These are phyloP conservation scores for Halcyon leucocephala DNA, from an alignment of 2,797 vertebrate species.

Conservation along the genomic window DNA sequence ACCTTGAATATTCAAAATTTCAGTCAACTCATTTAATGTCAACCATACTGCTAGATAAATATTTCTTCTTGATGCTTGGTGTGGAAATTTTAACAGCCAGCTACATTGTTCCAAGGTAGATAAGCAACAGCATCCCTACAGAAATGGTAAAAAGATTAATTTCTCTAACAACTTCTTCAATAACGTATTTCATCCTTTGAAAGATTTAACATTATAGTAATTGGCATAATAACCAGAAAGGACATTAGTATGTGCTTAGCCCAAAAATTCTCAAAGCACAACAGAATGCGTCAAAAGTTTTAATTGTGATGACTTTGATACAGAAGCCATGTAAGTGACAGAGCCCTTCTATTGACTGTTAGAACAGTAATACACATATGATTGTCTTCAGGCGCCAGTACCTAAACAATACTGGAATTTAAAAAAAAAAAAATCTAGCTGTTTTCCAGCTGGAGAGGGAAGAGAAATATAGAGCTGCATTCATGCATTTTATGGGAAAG, in stretches of 20 bases:
- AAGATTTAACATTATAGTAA: slow-evolving; percentile 74
- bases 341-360: slow-evolving; percentile 85
- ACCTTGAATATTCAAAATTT: neutral
- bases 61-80: neutral
- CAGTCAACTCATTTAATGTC: neutral
- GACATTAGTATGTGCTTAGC: neutral
- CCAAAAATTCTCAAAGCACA: slow-evolving; percentile 46
- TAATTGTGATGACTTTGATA: slow-evolving; percentile 66
- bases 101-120: neutral
- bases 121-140: neutral
- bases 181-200: slow-evolving; percentile 57
- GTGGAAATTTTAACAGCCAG: neutral
- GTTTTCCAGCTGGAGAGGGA: slow-evolving; percentile 41
- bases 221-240: slow-evolving; percentile 1
- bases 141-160: neutral
- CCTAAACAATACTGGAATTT: slow-evolving; percentile 65
- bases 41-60: neutral
- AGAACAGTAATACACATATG: slow-evolving; percentile 77
- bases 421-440: slow-evolving; percentile 29
- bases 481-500: slow-evolving; percentile 82
- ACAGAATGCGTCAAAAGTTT: slow-evolving; percentile 69
- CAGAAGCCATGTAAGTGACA: slow-evolving; percentile 74
- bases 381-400: slow-evolving; percentile 83
- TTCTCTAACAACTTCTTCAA: slow-evolving; percentile 24
- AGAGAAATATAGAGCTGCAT: slow-evolving; percentile 58